phyloP scores from a whole-genome alignment of 2,113 vertebrate genomes.

The Crotalus viridis region DNA sequence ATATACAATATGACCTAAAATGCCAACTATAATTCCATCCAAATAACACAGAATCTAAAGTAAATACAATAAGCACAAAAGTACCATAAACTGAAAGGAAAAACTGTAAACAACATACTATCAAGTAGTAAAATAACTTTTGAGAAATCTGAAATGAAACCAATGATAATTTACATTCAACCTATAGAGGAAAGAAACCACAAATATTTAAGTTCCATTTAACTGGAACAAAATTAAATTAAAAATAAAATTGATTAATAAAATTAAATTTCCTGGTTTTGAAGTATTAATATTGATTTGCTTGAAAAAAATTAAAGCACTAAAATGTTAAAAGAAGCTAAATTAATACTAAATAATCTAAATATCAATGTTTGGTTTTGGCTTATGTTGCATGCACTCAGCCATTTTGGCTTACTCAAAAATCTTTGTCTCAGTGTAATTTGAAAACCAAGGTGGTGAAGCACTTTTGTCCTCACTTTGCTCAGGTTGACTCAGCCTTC shows the following conservation, averaged over 20 bases:
- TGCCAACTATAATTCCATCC: constrained; percentile 53
- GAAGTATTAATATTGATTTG: neutral
- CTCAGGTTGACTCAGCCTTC: neutral
- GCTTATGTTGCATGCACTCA: neutral
- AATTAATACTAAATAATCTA: neutral
- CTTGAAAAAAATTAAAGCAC: neutral
- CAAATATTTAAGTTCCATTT: neutral
- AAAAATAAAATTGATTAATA: neutral
- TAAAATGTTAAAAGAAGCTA: neutral
- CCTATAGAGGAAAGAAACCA: neutral
- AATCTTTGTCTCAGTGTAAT: neutral
- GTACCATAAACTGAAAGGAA: neutral
- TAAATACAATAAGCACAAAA: neutral
- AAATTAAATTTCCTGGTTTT: neutral
- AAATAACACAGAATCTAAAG: constrained; percentile 17
- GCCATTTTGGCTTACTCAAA: neutral
- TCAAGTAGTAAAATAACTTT: neutral
- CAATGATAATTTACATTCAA: neutral
- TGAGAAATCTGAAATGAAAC: neutral
- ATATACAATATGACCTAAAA: constrained; percentile 50
- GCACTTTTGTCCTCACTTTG: neutral
- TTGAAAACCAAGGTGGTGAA: neutral
- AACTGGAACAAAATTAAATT: neutral
- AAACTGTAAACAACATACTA: neutral
- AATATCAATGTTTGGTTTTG: neutral